These are phyloP conservation scores for Hestina assimilis DNA, from an alignment of 1,140 invertebrate genomes.

Conservation along the genomic window DNA sequence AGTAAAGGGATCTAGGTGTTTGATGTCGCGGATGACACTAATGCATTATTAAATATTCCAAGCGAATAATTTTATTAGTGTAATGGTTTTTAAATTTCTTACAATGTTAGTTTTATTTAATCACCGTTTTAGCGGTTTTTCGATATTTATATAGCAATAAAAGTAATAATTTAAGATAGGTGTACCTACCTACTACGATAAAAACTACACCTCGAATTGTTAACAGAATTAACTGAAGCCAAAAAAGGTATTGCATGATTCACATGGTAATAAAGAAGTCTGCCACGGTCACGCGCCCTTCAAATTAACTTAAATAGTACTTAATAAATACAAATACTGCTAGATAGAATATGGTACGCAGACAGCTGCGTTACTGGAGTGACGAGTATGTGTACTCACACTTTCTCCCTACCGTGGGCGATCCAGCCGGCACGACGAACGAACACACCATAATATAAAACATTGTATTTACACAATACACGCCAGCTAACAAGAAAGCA, in stretches of 20 bases:
- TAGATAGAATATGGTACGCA: background rate
- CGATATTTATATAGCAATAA: too few relatives aligned
- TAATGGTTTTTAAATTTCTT: too few relatives aligned
- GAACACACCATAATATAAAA: constrained; percentile 23
- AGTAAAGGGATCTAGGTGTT: too few relatives aligned
- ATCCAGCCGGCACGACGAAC: constrained; percentile 6
- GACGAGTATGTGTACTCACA: constrained; percentile 9
- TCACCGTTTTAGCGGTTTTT: too few relatives aligned
- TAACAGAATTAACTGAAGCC: background rate
- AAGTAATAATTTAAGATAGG: too few relatives aligned
- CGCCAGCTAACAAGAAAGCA: constrained; percentile 30
- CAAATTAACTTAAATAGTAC: constrained; percentile 18
- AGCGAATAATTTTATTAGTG: too few relatives aligned
- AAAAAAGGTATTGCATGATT: constrained; percentile 15
- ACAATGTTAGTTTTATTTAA: too few relatives aligned
- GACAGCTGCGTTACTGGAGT: constrained; percentile 20
- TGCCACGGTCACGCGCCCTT: constrained; percentile 15
- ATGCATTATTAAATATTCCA: too few relatives aligned
- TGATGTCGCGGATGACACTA: too few relatives aligned
- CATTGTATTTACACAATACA: constrained; percentile 46
- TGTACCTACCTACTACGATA: too few relatives aligned
- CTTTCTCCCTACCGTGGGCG: constrained; percentile 34
- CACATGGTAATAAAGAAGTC: constrained; percentile 23
- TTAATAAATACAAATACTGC: constrained; percentile 16
- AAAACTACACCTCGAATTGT: too few relatives aligned